Base-by-base conservation (phyloP, 2,113 vertebrate species). In the Vicugna pacos region DNA sequence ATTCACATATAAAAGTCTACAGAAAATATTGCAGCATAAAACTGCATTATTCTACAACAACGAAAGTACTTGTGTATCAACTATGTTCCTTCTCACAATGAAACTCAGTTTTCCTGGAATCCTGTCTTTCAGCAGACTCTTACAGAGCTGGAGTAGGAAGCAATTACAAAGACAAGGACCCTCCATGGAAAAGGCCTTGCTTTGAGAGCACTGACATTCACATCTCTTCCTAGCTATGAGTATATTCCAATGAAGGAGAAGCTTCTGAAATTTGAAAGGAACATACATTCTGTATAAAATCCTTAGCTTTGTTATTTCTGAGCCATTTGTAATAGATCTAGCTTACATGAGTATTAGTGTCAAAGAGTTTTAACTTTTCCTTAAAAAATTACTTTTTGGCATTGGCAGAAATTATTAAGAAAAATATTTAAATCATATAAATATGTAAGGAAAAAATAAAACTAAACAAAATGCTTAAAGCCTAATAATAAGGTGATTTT, bases 301-400 rank as follows among this genome's bases (percentile, higher is more conserved):
- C 24, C 20, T 50, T 46, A 58, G 50, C 5, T 95, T 91, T 95
- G 38, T 50, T 95, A 60, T 91, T 87, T 96, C 70, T 81, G 58
- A 91, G 54, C 2, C 15, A 56, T 88, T 83, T 46, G 2, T 91
- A 93, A 94, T 58, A 92, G 17, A 35, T 65, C 24, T 20, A 56
- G 14, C 4, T 70, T 69, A 64, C 2, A 46, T 65, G 58, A 97
- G 93, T 38, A 69, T 93, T 70, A 65, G 9, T 11, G 2, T 60
- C 32, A 76, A n/a, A 32, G 65, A 50, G 13, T 69, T 84, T 70
- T 65, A 69, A 46, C 62, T 90, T 72, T 94, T 38, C 12, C 24
- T 14, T 54, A 30, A 77, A 48, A 79, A 20, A 17, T 24, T 62
- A 67, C 20, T 58, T 76, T 95, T 89, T 87, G 35, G 28, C 48